These are phyloP conservation scores for Chelonoidis abingdonii DNA, from an alignment of 2,113 vertebrate species.

Conservation along the genomic window DNA sequence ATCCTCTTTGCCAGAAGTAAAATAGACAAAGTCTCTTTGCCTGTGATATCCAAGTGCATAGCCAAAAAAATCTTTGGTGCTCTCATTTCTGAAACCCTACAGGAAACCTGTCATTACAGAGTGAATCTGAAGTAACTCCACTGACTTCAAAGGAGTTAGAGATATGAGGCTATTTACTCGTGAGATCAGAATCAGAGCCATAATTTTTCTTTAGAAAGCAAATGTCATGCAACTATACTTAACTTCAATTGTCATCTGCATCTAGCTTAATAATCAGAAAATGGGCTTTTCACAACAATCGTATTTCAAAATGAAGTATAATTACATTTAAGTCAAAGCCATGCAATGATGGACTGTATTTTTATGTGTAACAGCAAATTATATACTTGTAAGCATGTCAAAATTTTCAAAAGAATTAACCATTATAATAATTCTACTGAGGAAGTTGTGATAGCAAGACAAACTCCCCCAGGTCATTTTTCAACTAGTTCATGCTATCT, in stretches of 20 bases:
- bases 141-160: background rate
- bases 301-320: constrained; percentile 68
- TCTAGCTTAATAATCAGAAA: constrained; percentile 73
- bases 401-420: constrained; percentile 64
- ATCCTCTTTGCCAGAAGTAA: too few relatives aligned
- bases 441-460: background rate
- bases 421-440: constrained; percentile 58
- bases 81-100: background rate
- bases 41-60: background rate
- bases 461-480: constrained; percentile 48
- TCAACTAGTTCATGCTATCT: constrained; percentile 37
- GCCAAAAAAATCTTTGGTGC: background rate
- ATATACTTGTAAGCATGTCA: constrained; percentile 70
- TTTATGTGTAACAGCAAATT: constrained; percentile 75
- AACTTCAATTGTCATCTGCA: constrained; percentile 53
- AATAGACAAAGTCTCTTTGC: background rate
- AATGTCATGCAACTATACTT: constrained; percentile 18
- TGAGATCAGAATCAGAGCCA: background rate
- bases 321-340: constrained; percentile 77
- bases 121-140: background rate
- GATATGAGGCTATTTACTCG: background rate
- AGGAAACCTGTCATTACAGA: background rate
- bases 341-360: constrained; percentile 49
- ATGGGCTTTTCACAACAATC: constrained; percentile 69
- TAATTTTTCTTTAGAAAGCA: constrained; percentile 9